These are phyloP conservation scores for Drosophila longiperda DNA, from an alignment of 2,888 invertebrate species.

Conservation along the genomic window DNA sequence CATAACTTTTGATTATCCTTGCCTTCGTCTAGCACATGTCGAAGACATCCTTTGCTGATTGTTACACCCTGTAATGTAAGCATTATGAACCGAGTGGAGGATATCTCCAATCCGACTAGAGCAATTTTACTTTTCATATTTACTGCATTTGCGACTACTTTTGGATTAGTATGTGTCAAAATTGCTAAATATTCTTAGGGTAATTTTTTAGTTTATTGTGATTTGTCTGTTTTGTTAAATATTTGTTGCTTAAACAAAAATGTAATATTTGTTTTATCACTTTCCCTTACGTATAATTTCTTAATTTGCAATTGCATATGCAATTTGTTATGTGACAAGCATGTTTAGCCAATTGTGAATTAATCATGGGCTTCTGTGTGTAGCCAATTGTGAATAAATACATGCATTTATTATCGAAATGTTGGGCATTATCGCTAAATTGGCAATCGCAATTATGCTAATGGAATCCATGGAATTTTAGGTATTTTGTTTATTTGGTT, in stretches of 20 bases:
- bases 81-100: background rate
- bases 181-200: background rate
- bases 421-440: constrained; percentile 46
- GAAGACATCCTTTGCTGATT: constrained; percentile 16
- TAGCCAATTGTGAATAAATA: constrained; percentile 6
- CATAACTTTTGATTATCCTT: background rate
- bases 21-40: constrained; percentile 18
- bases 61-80: background rate
- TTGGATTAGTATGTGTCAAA: background rate
- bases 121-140: background rate
- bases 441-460: constrained; percentile 55
- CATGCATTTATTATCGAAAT: constrained; percentile 23
- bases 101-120: background rate
- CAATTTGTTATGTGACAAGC: constrained; percentile 15
- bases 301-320: constrained; percentile 47
- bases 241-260: constrained; percentile 6
- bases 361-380: constrained; percentile 8
- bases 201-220: background rate
- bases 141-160: background rate
- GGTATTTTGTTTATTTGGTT: constrained; percentile 22
- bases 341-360: constrained; percentile 15
- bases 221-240: background rate
- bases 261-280: background rate
- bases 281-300: constrained; percentile 8
- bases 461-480: constrained; percentile 44